Evolutionary conservation across 2,888 invertebrate species (phyloP), one percentile per base, ranked within the genome.

Genomic region (Iphiclides podalirius): DNA sequence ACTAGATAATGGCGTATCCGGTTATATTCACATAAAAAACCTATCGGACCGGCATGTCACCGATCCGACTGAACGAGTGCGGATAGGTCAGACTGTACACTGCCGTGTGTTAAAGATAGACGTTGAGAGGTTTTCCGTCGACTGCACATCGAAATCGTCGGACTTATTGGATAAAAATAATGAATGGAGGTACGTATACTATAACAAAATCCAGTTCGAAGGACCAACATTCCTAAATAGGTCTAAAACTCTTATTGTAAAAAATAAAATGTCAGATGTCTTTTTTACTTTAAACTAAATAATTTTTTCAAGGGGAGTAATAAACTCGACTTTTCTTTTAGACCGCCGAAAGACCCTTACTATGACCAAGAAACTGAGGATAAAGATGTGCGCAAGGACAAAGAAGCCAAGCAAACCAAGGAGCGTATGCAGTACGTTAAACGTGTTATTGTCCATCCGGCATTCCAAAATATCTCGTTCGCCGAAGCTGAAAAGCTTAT

Each of bases 381-480:
- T 47, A 92, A 91, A 53, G 98, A 98, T 64, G 77, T 90, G 1
- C 92, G 94, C 33, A 91, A 91, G 34, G 96, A 96, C 61, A 93
- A 93, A 44, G 96, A 96, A 52, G 91, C 93, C 7, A 96, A 96
- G 69, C 95, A 96, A 72, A 91, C 93, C 4, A 95, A 96, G 66
- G 94, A 94, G 55, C 90, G 94, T 2, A 94, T 95, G 79, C 94
- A 95, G 16, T 98, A 98, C 70, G 94, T 97, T 17, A 98, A 98
- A 75, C 91, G 99, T 11, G 98, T 99, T 0, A 99, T 99, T 53
- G 96, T 98, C 4, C 99, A 99, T 84, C 98, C 98, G 0, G 93
- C 96, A 7, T 99, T 99, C 90, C 96, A 98, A 63, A 99, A 99
- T 74, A 96, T 99, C 63, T 96, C 96, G 1, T 98, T 94, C 75